These are phyloP conservation scores for Julus scanicus DNA, from an alignment of 2,888 invertebrate genomes.

Conservation along the genomic window DNA sequence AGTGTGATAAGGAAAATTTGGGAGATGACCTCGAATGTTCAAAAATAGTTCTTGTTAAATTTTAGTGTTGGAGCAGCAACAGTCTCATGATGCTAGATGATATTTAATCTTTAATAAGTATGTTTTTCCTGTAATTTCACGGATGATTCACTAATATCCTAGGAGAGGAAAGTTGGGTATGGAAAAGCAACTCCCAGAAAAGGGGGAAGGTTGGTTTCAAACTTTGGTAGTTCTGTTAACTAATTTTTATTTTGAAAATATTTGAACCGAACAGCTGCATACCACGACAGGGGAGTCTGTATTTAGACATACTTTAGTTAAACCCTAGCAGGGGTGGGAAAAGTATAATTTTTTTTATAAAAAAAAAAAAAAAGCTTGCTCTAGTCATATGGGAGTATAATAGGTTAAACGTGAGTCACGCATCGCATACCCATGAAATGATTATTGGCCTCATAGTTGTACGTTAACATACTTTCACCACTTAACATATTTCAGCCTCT, in stretches of 20 bases:
- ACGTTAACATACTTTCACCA: constrained; percentile 36
- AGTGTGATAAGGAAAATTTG: too few relatives aligned
- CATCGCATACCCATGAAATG: constrained; percentile 37
- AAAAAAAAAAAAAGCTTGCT: too few relatives aligned
- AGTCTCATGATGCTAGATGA: too few relatives aligned
- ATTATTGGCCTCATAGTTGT: constrained; percentile 19
- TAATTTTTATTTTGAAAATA: constrained; percentile 40
- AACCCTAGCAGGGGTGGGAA: constrained; percentile 40
- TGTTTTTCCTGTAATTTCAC: too few relatives aligned
- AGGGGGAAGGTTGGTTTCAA: neutral
- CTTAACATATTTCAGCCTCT: constrained; percentile 43
- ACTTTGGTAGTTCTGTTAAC: neutral
- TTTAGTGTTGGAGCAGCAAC: too few relatives aligned
- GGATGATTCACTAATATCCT: neutral
- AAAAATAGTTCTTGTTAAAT: too few relatives aligned
- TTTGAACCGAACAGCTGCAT: constrained; percentile 40
- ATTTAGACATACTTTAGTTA: constrained; percentile 11
- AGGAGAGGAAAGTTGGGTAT: neutral
- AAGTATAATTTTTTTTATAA: constrained; percentile 16
- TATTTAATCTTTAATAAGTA: too few relatives aligned
- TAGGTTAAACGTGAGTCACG: constrained; percentile 47
- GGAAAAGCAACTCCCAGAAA: constrained; percentile 8
- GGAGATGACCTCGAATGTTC: too few relatives aligned
- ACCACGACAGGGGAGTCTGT: constrained; percentile 5
- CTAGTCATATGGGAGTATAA: constrained; percentile 43